Conservation (phyloP, 2,113 vertebrate genomes). For the Misgurnus mizolepis region DNA sequence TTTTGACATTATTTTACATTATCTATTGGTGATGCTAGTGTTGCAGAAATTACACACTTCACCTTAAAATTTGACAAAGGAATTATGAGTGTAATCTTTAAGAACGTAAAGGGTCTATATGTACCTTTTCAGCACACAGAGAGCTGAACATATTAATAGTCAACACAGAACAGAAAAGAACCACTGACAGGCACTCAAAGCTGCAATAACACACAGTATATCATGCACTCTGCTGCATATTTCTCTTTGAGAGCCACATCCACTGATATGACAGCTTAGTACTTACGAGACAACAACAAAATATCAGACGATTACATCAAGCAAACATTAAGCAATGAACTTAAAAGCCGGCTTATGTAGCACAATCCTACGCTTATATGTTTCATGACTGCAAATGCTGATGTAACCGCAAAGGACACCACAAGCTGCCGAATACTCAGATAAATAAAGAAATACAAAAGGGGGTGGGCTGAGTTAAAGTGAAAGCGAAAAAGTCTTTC, state of each 20-base stretch:
- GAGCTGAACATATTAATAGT: conserved; percentile 5
- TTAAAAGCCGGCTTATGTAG: not conserved
- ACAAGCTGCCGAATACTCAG: not conserved
- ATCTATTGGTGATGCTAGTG: too few relatives aligned
- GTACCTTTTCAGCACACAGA: conserved; percentile 1
- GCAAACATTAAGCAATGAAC: conserved; percentile 7
- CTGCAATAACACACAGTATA: conserved; percentile 41
- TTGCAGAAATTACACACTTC: not conserved
- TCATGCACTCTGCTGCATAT: conserved; percentile 13
- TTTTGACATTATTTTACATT: too few relatives aligned
- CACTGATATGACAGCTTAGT: not conserved
- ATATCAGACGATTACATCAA: not conserved
- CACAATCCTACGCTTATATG: not conserved
- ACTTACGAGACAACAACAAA: not conserved
- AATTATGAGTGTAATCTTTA: conserved; percentile 10
- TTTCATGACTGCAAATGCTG: not conserved
- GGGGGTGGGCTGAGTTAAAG: too few relatives aligned
- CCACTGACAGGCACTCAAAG: conserved; percentile 42
- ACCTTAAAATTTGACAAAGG: not conserved
- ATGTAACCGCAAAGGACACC: not conserved
- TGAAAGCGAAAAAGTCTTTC: not conserved
- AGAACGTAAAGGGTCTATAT: conserved; percentile 12
- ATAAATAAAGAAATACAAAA: conserved; percentile 10
- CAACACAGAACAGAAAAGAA: conserved; percentile 46
- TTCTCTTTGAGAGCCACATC: not conserved